These are phyloP conservation scores for Ornithoptera alexandrae DNA, from an alignment of 2,888 invertebrate genomes.

Conservation along the genomic window DNA sequence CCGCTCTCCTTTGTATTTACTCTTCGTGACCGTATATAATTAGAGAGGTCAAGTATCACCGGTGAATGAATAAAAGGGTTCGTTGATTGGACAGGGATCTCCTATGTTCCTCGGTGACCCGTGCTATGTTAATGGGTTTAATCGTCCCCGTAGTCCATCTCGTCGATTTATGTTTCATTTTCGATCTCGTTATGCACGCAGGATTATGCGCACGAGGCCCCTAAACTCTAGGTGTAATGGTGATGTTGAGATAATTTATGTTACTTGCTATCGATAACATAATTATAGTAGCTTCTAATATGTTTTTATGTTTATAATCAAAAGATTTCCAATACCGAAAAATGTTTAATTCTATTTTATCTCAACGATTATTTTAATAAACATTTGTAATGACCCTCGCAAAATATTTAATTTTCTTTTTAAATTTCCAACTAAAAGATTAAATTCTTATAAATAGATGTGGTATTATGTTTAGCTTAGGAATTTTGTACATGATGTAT, in stretches of 20 bases:
- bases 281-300: not conserved
- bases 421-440: too few species aligned
- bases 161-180: constrained; percentile 79
- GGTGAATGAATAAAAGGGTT: constrained; percentile 28
- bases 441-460: too few species aligned
- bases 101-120: constrained; percentile 63
- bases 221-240: constrained; percentile 57
- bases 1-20: constrained; percentile 51
- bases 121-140: constrained; percentile 76
- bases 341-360: too few species aligned
- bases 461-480: too few species aligned
- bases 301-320: too few species aligned
- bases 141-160: constrained; percentile 73
- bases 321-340: too few species aligned
- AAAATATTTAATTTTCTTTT: too few species aligned
- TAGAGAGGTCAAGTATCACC: constrained; percentile 12
- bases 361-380: too few species aligned
- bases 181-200: constrained; percentile 75
- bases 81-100: constrained; percentile 38
- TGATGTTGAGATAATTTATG: constrained; percentile 52
- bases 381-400: too few species aligned
- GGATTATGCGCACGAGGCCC: constrained; percentile 68
- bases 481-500: too few species aligned
- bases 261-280: not conserved
- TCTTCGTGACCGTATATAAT: constrained; percentile 36